Base-by-base conservation (phyloP, 2,888 invertebrate species). In the Drosophila anomalata region DNA sequence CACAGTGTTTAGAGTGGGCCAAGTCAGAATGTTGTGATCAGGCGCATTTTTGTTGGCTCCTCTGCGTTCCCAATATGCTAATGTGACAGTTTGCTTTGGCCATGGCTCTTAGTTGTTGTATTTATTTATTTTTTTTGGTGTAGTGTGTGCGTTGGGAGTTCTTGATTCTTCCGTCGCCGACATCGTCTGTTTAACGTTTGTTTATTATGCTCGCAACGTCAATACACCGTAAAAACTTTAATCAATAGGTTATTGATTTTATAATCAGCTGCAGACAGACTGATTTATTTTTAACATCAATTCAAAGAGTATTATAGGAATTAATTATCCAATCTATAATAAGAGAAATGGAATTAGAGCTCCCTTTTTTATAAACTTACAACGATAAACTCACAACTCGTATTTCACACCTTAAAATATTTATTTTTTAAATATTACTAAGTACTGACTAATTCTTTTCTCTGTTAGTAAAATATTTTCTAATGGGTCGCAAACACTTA, bases 1-100 rank as follows among this genome's bases (percentile, higher is more conserved):
- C 22, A 12, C 29, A 31, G 63, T 62, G 61, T 8, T 31, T 12
- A 36, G 73, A 56, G 65, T 33, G 50, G 50, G 73, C 55, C 59
- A 71, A 79, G 77, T 66, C 63, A 62, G 61, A 62, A 33, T 77
- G 77, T 57, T 31, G 62, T 53, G 72, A 60, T 51, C 42, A 50
- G 54, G 36, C 54, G 14, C 20, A 73, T 75, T 87, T 85, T 66
- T 76, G 78, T 81, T 42, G 63, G 50, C 73, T 54, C 24, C 50
- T 53, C 79, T 22, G 57, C 68, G 87, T 88, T 84, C 84, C 75
- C 74, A 87, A 85, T 85, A 85, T 85, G 84, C 87, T 85, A 85
- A 85, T 85, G 87, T 78, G 84, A 88, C 88, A 87, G 87, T 85
- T 88, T 84, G 84, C 80, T 66, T 51, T 48, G 66, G 44, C 59